Conservation (phyloP, 2,888 invertebrate genomes). For the Apodemia zela region DNA sequence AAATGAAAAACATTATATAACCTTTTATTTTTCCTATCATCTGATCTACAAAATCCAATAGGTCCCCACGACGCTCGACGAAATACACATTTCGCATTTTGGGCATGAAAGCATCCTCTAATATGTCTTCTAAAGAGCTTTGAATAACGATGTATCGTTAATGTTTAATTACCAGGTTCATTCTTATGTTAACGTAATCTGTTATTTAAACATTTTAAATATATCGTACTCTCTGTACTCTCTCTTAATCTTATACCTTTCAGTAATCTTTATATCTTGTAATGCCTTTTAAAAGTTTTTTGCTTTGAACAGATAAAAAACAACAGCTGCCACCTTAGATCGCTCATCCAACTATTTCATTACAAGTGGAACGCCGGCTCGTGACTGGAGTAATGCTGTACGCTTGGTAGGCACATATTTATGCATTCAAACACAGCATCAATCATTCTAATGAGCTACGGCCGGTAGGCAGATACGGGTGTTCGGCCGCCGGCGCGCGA, state of each 20-base stretch:
- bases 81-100: no score
- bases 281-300: not conserved
- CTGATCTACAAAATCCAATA: no score
- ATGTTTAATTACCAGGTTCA: no score
- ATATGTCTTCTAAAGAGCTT: not conserved
- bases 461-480: constrained; percentile 45
- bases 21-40: no score
- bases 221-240: not conserved
- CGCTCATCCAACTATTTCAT: constrained; percentile 37
- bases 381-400: constrained; percentile 51
- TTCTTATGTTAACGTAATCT: no score
- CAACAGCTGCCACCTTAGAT: constrained; percentile 33
- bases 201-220: not conserved
- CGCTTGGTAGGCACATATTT: constrained; percentile 61
- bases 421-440: constrained; percentile 71
- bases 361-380: constrained; percentile 40
- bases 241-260: not conserved
- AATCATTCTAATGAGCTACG: constrained; percentile 75
- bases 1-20: no score
- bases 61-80: no score
- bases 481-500: constrained; percentile 42
- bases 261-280: not conserved
- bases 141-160: not conserved
- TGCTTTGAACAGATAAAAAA: constrained; percentile 1
- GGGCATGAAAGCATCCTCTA: no score